Base-by-base conservation (phyloP, 2,888 invertebrate species). In the Troides aeacus region DNA sequence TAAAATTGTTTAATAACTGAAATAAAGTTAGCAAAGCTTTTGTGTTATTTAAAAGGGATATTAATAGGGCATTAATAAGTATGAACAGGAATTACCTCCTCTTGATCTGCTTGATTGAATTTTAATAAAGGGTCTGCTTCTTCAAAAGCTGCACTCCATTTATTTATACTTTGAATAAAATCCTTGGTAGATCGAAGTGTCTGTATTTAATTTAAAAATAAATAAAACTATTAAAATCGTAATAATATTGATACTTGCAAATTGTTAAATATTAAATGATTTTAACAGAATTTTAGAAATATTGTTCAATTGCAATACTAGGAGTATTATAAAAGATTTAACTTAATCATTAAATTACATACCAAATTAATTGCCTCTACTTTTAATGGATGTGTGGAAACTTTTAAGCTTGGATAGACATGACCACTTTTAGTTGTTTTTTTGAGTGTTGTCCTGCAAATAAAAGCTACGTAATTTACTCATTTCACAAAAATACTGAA, bases 71-170 rank as follows among this genome's bases (percentile, higher is more conserved):
- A 6, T 39, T 39, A 8, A 39, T 39, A 39, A 10, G 1, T 39
- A 39, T 39, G 10, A 39, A 39, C 39, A 39, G 7, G 39, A 76
- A 75, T 77, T 79, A 87, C 92, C 81, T 90, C 86, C 56, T 87
- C 84, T 39, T 79, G 70, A 76, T 84, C 81, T 84, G 90, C 85
- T 82, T 88, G 87, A 75, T 89, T 90, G 84, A 91, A 92, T 73
- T 85, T 85, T 57, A 92, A 75, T 21, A 92, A 78, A 18, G 92
- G 92, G 75, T 92, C 92, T 12, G 85, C 80, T 77, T 89, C 90
- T 77, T 90, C 92, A 83, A 90, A 90, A 42, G 85, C 84, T 69
- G 85, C 83, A 81, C 88, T 92, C 89, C 90, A 91, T 83, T 89
- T 91, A 72, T 85, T 87, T 17, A 92, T 80, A 64, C 83, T 86